These are phyloP conservation scores for Dasypus novemcinctus DNA, from an alignment of 2,113 vertebrate species.

Conservation along the genomic window DNA sequence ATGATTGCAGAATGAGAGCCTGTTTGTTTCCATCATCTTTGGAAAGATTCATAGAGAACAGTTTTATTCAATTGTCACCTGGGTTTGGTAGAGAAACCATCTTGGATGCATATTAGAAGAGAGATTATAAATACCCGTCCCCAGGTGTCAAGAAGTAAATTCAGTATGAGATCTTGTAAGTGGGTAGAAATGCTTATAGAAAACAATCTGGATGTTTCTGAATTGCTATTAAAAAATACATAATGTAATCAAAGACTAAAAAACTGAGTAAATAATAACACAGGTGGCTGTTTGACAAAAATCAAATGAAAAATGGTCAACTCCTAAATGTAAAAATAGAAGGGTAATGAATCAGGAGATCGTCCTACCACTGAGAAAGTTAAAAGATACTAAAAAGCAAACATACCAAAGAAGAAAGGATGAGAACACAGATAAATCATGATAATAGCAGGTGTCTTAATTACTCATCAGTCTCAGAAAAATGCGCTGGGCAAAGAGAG, in stretches of 20 bases:
- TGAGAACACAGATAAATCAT: background rate
- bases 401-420: background rate
- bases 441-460: background rate
- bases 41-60: background rate
- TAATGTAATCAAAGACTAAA: conserved; percentile 58
- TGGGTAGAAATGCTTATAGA: conserved; percentile 35
- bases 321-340: background rate
- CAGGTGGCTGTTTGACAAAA: conserved; percentile 43
- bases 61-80: background rate
- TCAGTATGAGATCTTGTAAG: background rate
- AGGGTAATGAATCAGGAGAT: background rate
- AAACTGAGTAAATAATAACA: conserved; percentile 59
- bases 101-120: conserved; percentile 12
- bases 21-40: background rate
- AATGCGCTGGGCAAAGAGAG: background rate
- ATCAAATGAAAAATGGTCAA: conserved; percentile 7
- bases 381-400: background rate
- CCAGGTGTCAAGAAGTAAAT: conserved; percentile 58
- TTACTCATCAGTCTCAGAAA: background rate
- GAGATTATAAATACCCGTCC: background rate
- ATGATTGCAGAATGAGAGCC: conserved; percentile 1
- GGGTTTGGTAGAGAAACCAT: background rate
- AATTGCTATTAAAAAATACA: conserved; percentile 50
- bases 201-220: conserved; percentile 49
- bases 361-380: background rate